A percentile compares a stretch with the other conserved stretches of the same genome.
Evolutionary conservation across 2,797 vertebrate species (phyloP).

Genomic region (Zalophus californianus): DNA sequence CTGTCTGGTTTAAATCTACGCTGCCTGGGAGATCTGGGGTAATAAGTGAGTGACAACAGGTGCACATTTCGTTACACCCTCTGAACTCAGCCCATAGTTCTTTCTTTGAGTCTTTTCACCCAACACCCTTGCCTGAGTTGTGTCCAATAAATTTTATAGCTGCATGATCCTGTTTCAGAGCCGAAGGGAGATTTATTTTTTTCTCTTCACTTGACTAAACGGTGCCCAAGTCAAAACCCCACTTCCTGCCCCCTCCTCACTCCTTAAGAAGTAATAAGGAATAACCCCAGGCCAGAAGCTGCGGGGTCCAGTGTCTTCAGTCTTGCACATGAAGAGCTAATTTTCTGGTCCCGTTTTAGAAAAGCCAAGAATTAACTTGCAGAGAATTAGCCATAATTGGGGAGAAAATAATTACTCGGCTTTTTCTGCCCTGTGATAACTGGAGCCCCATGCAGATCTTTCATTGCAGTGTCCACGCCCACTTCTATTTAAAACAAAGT

Average conservation of each 20-base stretch:
- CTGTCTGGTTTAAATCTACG: constrained; percentile 72
- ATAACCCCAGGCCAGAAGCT: background rate
- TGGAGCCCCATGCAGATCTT: constrained; percentile 64
- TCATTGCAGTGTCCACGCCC: constrained; percentile 23
- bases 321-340: background rate
- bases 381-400: constrained; percentile 57
- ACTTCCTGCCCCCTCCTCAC: background rate
- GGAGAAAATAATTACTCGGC: constrained; percentile 68
- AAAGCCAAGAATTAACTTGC: constrained; percentile 68
- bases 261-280: constrained; percentile 37
- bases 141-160: constrained; percentile 34
- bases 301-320: constrained; percentile 2
- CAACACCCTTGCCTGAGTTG: constrained; percentile 34
- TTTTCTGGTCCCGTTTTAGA: constrained; percentile 72
- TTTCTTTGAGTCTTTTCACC: constrained; percentile 71
- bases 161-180: constrained; percentile 60
- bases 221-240: constrained; percentile 32
- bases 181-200: constrained; percentile 68
- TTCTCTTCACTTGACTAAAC: constrained; percentile 62
- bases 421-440: constrained; percentile 74
- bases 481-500: constrained; percentile 75
- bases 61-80: constrained; percentile 64
- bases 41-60: constrained; percentile 78
- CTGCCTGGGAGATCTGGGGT: constrained; percentile 60
- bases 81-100: constrained; percentile 32